Percentiles rank a stretch among this genome's conserved stretches.
phyloP scores from a whole-genome alignment of 2,888 invertebrate genomes.

The Carterocephalus palaemon region DNA sequence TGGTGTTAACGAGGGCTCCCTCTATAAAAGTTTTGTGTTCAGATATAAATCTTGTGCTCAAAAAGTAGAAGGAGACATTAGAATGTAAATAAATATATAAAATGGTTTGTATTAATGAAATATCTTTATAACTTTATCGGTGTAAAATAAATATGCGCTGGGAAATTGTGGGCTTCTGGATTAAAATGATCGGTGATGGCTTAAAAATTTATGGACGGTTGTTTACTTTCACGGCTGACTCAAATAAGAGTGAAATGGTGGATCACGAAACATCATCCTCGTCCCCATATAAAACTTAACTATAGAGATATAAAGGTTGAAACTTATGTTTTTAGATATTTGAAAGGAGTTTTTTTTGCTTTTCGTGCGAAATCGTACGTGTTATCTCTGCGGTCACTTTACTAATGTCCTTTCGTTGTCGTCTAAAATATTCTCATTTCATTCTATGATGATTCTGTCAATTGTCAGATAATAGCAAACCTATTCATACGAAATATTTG shows the following conservation, averaged over 20 bases:
- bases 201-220: neutral
- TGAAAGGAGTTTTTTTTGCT: neutral
- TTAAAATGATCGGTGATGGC: conserved; percentile 5
- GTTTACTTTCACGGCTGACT: neutral
- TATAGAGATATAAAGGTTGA: too few relatives aligned
- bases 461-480: too few relatives aligned
- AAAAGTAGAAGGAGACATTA: conserved; percentile 49
- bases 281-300: too few relatives aligned
- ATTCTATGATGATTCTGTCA: too few relatives aligned
- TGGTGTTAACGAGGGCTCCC: conserved; percentile 72
- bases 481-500: too few relatives aligned
- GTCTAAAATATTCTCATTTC: conserved; percentile 5
- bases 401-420: conserved; percentile 57
- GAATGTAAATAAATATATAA: conserved; percentile 61
- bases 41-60: conserved; percentile 63
- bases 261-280: too few relatives aligned
- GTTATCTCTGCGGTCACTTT: conserved; percentile 51
- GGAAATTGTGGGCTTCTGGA: conserved; percentile 12
- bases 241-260: neutral
- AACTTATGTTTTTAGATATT: conserved; percentile 5
- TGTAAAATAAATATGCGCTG: conserved; percentile 39
- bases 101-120: conserved; percentile 56
- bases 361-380: conserved; percentile 13
- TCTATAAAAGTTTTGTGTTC: conserved; percentile 68
- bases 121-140: conserved; percentile 49